Evolutionary conservation across 53 echinoderm and acorn worm species (phyloP).

Genomic region (Holothuria leucospilota): DNA sequence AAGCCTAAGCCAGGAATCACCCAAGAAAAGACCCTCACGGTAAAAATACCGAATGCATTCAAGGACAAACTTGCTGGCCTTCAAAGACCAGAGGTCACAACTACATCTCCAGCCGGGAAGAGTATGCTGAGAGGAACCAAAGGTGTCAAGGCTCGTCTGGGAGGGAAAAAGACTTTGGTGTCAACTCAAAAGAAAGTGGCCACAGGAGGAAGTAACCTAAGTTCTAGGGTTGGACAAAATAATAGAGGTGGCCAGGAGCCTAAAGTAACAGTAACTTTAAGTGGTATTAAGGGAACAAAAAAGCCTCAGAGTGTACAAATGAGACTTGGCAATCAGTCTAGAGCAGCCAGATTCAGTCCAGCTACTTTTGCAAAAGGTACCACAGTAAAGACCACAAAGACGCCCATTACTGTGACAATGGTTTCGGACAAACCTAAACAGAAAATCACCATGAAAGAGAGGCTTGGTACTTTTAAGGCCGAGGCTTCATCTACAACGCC

Average conservation of each 20-base stretch:
- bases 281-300: constrained; percentile 38
- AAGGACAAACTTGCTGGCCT: constrained; percentile 77
- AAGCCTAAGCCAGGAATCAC: background rate
- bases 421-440: constrained; percentile 52
- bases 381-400: constrained; percentile 9
- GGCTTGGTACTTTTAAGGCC: constrained; percentile 86
- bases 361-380: constrained; percentile 12
- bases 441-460: constrained; percentile 68
- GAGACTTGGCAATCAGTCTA: constrained; percentile 10
- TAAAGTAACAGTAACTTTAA: constrained; percentile 67
- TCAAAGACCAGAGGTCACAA: constrained; percentile 84
- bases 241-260: constrained; percentile 4
- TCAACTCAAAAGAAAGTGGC: constrained; percentile 47
- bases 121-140: constrained; percentile 53
- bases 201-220: constrained; percentile 20
- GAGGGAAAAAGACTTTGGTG: constrained; percentile 30
- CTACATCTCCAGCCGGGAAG: constrained; percentile 70
- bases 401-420: constrained; percentile 35
- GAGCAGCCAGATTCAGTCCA: constrained; percentile 17
- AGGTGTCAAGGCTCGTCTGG: background rate
- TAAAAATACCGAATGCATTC: constrained; percentile 33
- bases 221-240: background rate
- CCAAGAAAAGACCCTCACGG: constrained; percentile 41
- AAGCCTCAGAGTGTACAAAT: background rate
- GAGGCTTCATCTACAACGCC: constrained; percentile 98